Evolutionary conservation across 2,797 vertebrate genomes (phyloP), one percentile per base, ranked within the genome.

Genomic region (Anguilla marmorata): DNA sequence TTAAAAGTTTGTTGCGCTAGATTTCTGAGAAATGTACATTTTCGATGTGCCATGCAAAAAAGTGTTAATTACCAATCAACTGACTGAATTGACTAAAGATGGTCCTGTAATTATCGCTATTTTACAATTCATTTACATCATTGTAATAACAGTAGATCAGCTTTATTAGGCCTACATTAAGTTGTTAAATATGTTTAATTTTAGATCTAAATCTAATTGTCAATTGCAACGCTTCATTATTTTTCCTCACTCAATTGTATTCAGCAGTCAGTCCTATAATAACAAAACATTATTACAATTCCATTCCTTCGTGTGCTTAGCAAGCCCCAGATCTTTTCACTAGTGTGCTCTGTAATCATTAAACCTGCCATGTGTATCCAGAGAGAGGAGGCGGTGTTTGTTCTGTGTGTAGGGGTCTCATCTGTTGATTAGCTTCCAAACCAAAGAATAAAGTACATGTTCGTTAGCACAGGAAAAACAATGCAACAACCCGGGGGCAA

Each of bases 361-460:
- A 88, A 88, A 41, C 19, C 14, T 41, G 41, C 16, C 24, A 24
- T 24, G 33, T 11, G 24, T 19, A 54, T 52, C 87, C 50, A 85
- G 87, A 58, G 27, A 87, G 83, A 85, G 50, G 30, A 19, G 84
- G 83, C 85, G 19, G 66, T 88, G 87, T 88, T 88, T 88, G 84
- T 58, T 63, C 6, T 88, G 48, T 37, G 87, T 27, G 69, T 88
- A 37, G 30, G 63, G 54, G 63, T 45, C 60, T 86, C 87, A 85
- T 90, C 88, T 90, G 90, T 88, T 92, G 48, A 30, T 89, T 90
- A 85, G 37, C 9, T n/a, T 88, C 88, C 83, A 91, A 88, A 90
- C 90, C 84, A 91, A 89, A 90, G 88, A 90, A 91, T 92, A 92
- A 93, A 94, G 91, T 93, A 37, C 87, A 88, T 48, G 30, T 69